A percentile compares a stretch with the other conserved stretches of the same genome.
Evolutionary conservation across 2,113 vertebrate genomes (phyloP).

Genomic region (Festucalex cinctus): DNA sequence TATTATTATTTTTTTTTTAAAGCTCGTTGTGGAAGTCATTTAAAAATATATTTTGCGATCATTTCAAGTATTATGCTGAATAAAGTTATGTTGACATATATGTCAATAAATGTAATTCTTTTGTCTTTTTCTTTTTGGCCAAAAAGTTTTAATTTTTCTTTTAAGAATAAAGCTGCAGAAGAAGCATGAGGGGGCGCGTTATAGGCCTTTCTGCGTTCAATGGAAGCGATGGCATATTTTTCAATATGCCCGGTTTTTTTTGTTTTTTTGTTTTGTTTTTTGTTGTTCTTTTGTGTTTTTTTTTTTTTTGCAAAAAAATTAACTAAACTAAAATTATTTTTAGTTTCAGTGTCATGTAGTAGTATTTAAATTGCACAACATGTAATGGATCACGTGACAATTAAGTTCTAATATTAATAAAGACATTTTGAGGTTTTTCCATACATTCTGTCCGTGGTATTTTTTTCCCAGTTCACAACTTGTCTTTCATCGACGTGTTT

Average conservation of each 20-base stretch:
- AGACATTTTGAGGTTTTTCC: neutral
- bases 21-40: neutral
- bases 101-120: neutral
- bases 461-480: neutral
- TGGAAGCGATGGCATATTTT: neutral
- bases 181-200: no score
- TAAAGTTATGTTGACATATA: neutral
- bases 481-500: neutral
- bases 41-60: neutral
- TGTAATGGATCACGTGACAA: neutral
- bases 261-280: no score
- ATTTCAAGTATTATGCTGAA: neutral
- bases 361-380: neutral
- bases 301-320: no score
- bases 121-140: no score
- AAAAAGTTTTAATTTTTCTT: no score
- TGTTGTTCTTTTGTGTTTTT: no score
- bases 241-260: no score
- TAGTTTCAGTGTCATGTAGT: no score
- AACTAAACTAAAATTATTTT: no score
- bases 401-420: neutral
- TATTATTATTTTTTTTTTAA: neutral
- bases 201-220: no score
- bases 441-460: neutral
- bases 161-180: neutral